Evolutionary conservation across 1,140 invertebrate genomes (phyloP), one percentile per base, ranked within the genome.

Genomic region (Hypothenemus hampei): DNA sequence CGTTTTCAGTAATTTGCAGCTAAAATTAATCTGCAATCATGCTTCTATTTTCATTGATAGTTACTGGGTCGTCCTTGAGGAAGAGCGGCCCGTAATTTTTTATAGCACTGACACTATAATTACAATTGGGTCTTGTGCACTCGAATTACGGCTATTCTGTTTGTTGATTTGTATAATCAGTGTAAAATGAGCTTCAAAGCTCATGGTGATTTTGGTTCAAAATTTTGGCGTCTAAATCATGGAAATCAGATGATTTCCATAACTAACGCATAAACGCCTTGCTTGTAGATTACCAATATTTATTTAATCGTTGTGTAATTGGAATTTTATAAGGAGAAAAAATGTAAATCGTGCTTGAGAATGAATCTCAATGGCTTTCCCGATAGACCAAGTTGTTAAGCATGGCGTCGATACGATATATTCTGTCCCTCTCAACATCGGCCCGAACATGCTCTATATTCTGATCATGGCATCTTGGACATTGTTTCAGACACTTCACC

Each of bases 21-120:
- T 65, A n/a, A 23, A 44, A 21, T 8, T 10, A 44, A 20, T 44
- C 21, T 11, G 43, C 16, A 43, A 62, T n/a, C 43, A 62, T 58
- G 6, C 35, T 24, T 3, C 33, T 20, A 57, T 41, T 40, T 10
- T 6, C 35, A 37, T 37, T 37, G 5, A 43, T 29, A 7, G 39
- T 41, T 7, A 41, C 39, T 7, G 49, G 15, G 46, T 29, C 29
- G 44, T 18, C 57, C 52, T 62, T 40, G 56, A 59, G 62, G 50
- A 61, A 65, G 61, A 43, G 57, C 1, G 56, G 58, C 23, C 61
- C 56, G 41, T 59, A 58, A 48, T 64, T 64, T 52, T 45, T 57
- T 6, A 13, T 46, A 19, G 20, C 44, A 24, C 43, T 64, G 20
- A 64, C 48, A 13, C 43, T 63, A 59, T 55, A 5, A 18, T 21